Evolutionary conservation across 1,140 invertebrate species (phyloP).

Genomic region (Forficula auricularia): DNA sequence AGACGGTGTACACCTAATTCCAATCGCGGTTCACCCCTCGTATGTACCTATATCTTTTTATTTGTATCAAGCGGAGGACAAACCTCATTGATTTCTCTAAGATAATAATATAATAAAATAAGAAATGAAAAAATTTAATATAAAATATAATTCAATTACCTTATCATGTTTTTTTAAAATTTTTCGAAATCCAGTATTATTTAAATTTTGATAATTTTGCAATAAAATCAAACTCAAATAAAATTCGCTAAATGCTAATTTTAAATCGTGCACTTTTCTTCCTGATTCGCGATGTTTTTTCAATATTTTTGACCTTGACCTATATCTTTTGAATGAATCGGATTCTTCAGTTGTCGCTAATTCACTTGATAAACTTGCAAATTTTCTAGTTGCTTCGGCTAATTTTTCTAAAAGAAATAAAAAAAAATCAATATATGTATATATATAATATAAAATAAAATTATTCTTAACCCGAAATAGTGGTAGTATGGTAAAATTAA

Average conservation of each 20-base stretch:
- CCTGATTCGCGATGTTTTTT: conserved; percentile 36
- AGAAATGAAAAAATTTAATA: conserved; percentile 4
- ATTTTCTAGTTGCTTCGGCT: conserved; percentile 89
- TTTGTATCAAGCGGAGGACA: no score
- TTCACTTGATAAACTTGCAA: conserved; percentile 76
- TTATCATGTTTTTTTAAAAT: conserved; percentile 99
- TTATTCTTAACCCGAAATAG: no score
- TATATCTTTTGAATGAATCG: conserved; percentile 24
- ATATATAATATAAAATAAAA: no score
- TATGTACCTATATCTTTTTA: no score
- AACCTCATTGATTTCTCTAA: no score
- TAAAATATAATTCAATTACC: conserved; percentile 34
- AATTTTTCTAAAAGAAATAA: conserved; percentile 63
- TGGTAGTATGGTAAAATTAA: no score
- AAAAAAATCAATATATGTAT: conserved; percentile 6
- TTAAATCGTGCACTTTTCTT: conserved; percentile 79
- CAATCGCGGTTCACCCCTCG: no score
- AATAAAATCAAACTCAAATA: conserved; percentile 90
- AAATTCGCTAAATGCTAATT: conserved; percentile 97
- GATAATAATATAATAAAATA: no score
- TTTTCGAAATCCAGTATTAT: conserved; percentile 97
- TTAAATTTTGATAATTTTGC: conserved; percentile 85
- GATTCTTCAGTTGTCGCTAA: conserved; percentile 57
- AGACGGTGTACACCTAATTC: no score
- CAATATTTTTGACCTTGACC: conserved; percentile 23